phyloP scores from a whole-genome alignment of 2,888 invertebrate species.

The Idaea dimidiata region DNA sequence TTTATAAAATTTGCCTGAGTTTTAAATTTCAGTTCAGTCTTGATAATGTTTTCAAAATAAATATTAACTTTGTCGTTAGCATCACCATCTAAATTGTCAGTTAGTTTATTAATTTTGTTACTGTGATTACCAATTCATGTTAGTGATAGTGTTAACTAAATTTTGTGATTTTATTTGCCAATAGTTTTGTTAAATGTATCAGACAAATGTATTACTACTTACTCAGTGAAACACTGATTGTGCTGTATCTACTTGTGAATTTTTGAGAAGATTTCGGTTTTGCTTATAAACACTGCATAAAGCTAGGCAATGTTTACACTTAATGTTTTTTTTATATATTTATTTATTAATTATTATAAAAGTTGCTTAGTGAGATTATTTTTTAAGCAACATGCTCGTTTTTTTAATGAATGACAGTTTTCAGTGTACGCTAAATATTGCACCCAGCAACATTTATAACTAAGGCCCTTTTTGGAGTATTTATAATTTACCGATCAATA shows the following conservation, averaged over 20 bases:
- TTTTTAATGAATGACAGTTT: neutral
- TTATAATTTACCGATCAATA: neutral
- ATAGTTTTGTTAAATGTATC: conserved; percentile 26
- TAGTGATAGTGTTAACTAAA: conserved; percentile 37
- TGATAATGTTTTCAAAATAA: conserved; percentile 35
- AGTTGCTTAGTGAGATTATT: neutral
- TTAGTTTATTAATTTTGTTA: conserved; percentile 34
- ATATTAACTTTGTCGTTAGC: conserved; percentile 33
- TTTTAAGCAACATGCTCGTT: neutral
- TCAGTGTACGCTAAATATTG: neutral
- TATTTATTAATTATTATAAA: neutral
- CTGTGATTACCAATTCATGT: conserved; percentile 36
- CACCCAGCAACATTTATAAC: neutral
- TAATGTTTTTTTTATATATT: neutral
- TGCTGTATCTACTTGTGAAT: conserved; percentile 45
- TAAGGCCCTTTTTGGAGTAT: neutral
- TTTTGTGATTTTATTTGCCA: conserved; percentile 38
- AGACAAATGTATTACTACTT: conserved; percentile 36
- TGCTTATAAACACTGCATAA: neutral
- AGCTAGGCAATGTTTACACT: neutral
- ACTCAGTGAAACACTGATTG: conserved; percentile 40
- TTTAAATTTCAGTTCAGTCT: conserved; percentile 17
- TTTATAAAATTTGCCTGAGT: conserved; percentile 14
- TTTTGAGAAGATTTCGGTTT: neutral
- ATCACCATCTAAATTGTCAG: conserved; percentile 23